Base-by-base conservation (phyloP, 2,888 invertebrate genomes). In the Entomobrya proxima region DNA sequence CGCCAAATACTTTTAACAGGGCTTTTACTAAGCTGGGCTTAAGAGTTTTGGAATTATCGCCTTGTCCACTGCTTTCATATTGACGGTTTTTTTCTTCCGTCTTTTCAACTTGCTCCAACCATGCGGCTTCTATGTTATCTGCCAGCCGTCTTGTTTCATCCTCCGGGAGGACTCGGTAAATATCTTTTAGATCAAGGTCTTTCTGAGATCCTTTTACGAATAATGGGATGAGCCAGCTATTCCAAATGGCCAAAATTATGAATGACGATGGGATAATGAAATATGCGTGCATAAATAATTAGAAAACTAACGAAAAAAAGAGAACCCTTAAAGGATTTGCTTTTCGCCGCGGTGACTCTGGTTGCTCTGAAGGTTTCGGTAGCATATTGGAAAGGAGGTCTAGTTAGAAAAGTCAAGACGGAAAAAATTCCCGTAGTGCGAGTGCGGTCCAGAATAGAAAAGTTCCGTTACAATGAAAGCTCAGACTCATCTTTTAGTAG, bases 171-270 rank as follows among this genome's bases (percentile, higher is more conserved):
- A 96, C 94, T 90, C 94, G 94, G 91, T 95, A 95, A 55, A 97
- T 92, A 92, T 97, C 97, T 27, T 94, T 93, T 64, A 94, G 93
- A 88, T 95, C 95, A 64, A 97, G 92, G 61, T 94, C 85, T 93
- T 95, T 94, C 81, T 93, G 93, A 90, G 94, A 94, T 0, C 97
- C 97, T 91, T 94, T 94, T 90, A 94, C 94, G 92, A 96, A 96
- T 90, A 96, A 92, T 6, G 94, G 95, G 90, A 95, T 92, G 82
- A 96, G 95, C 94, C 96, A 97, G 92, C 95, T 95, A 91, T n/a
- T n/a, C n/a, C n/a, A n/a, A n/a, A n/a, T n/a, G n/a, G n/a, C n/a
- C n/a, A n/a, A n/a, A n/a, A n/a, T n/a, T n/a, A n/a, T n/a, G n/a
- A n/a, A n/a, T n/a, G n/a, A n/a, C n/a, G n/a, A n/a, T n/a, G n/a